Conservation (phyloP, 92 coral and sea anemone species). For the Epizoanthus scotinus region DNA sequence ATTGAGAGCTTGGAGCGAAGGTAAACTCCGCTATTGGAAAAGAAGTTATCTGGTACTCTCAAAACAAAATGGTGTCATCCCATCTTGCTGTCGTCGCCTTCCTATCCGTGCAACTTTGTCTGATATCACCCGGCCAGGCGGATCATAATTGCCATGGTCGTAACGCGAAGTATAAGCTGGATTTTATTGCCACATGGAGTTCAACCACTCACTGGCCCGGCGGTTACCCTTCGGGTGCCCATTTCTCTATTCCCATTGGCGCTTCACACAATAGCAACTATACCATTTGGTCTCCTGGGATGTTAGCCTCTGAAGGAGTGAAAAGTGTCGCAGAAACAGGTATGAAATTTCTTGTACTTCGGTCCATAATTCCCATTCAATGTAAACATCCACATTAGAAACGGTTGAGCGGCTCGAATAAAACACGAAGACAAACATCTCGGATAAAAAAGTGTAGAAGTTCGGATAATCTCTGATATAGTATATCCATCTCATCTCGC, state of each 20-base stretch:
- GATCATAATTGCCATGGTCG: constrained; percentile 45
- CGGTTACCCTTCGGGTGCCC: constrained; percentile 38
- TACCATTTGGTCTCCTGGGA: constrained; percentile 57
- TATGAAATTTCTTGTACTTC: background rate
- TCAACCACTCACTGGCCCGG: constrained; percentile 41
- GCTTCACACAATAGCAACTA: constrained; percentile 58
- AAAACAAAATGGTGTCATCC: background rate
- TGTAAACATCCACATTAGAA: too few relatives aligned
- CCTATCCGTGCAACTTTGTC: background rate
- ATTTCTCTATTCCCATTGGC: constrained; percentile 55
- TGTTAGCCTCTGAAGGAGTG: constrained; percentile 60
- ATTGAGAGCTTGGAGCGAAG: too few relatives aligned
- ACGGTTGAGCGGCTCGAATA: too few relatives aligned
- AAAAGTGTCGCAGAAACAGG: constrained; percentile 18
- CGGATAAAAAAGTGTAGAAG: too few relatives aligned
- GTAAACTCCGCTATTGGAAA: too few relatives aligned
- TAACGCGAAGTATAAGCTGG: constrained; percentile 43
- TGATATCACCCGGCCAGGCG: background rate
- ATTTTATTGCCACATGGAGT: constrained; percentile 53
- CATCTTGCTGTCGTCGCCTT: background rate
- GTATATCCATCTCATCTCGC: too few relatives aligned
- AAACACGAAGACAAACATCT: too few relatives aligned
- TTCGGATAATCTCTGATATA: too few relatives aligned
- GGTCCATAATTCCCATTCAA: too few relatives aligned
- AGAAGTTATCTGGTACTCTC: too few relatives aligned